Base-by-base conservation (phyloP, 2,797 vertebrate genomes). In the Coregonus sp. region DNA sequence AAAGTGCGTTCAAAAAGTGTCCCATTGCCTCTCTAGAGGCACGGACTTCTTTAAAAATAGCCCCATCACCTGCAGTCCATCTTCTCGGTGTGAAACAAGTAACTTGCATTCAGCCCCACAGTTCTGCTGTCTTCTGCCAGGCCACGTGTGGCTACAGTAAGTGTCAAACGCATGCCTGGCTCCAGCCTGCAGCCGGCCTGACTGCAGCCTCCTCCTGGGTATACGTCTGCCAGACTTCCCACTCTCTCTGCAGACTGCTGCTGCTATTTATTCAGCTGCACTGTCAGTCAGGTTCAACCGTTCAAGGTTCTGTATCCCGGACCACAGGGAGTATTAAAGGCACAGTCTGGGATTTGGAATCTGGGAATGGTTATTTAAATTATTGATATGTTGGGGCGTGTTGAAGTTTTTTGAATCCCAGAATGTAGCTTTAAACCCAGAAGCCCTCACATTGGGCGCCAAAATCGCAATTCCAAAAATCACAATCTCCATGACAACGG, bases 141-240 rank as follows among this genome's bases (percentile, higher is more conserved):
- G 87, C 78, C 82, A 82, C 76, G 5, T 77, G 86, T 37, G 86
- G 87, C 84, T 85, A 85, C 86, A 89, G 25, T 4, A 78, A 78
- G 87, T 90, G 89, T 92, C 91, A 89, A 90, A 91, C 51, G 85
- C 77, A 81, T 73, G 82, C 78, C 79, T 73, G 79, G 78, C 76
- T 65, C 29, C n/a, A 66, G 70, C 37, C 29, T 72, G 35, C 70
- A 35, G 31, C 76, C 35, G 63, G 50, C 6, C 54, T 56, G 54
- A 68, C 75, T 47, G 16, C n/a, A 66, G 76, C 31, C 29, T 54
- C 37, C 76, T 56, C 63, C 18, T 61, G 75, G 69, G 75, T 25
- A 5, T 20, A 70, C 63, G 9, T 31, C 75, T 71, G 7, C 67
- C 6, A 1, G 18, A 66, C 29, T 16, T 16, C 70, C 61, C 40